Evolutionary conservation across 2,797 vertebrate genomes (phyloP).

Genomic region (Limosa lapponica): DNA sequence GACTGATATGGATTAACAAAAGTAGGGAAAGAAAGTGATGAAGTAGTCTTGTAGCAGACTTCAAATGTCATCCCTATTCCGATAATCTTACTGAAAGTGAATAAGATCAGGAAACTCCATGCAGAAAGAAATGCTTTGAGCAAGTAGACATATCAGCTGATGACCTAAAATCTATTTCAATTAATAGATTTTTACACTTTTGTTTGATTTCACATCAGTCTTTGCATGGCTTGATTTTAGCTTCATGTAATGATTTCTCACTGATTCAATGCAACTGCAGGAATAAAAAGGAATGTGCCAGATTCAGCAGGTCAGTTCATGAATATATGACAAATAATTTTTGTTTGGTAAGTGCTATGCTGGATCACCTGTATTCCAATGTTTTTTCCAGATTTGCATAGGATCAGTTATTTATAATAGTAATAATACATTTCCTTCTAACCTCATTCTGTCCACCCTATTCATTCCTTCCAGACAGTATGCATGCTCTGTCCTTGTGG

Average conservation of each 20-base stretch:
- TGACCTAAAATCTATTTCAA: background rate
- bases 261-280: background rate
- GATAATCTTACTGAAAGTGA: background rate
- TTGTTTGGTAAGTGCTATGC: background rate
- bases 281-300: background rate
- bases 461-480: background rate
- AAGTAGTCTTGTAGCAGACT: background rate
- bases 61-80: background rate
- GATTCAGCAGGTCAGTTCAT: background rate
- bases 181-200: background rate
- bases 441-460: background rate
- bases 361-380: background rate
- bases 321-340: background rate
- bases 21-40: background rate
- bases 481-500: background rate
- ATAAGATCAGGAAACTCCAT: background rate
- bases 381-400: rapidly evolving
- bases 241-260: background rate
- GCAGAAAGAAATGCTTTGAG: background rate
- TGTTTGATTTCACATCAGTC: background rate
- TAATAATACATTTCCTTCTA: background rate
- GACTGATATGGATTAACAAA: background rate
- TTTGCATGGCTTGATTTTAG: background rate
- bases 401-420: background rate
- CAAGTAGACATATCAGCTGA: background rate